phyloP scores from a whole-genome alignment of 2,113 vertebrate species.

The Forbesichthys agassizii region DNA sequence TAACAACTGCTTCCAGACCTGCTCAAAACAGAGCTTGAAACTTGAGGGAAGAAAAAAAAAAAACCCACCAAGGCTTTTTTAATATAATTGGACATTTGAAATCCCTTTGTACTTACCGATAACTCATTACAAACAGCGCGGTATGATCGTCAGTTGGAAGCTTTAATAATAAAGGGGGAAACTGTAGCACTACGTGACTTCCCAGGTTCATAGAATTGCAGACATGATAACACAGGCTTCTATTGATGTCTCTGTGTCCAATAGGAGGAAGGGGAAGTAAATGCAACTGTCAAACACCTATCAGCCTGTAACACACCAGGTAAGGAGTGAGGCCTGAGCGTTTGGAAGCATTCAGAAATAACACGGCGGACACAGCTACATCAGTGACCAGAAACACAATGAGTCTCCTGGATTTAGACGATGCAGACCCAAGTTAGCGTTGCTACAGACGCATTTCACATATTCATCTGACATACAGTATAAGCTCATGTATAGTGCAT shows the following conservation, averaged over 20 bases:
- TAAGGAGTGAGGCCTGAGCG: constrained; percentile 63
- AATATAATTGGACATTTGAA: too few species aligned
- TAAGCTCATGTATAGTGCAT: neutral
- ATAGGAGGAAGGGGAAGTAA: constrained; percentile 90
- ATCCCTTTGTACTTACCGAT: too few species aligned
- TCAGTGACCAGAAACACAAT: neutral
- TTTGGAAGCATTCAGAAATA: neutral
- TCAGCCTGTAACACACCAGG: constrained; percentile 95
- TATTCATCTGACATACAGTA: neutral
- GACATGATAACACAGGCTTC: too few species aligned
- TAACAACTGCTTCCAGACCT: too few species aligned
- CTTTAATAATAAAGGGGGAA: too few species aligned
- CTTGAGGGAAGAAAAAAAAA: too few species aligned
- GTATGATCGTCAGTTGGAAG: too few species aligned
- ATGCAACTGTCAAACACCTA: constrained; percentile 81
- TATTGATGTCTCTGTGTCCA: constrained; percentile 23
- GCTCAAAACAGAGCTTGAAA: too few species aligned
- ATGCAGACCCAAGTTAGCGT: constrained; percentile 13
- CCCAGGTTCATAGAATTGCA: too few species aligned
- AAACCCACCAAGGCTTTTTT: too few species aligned
- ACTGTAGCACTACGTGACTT: too few species aligned
- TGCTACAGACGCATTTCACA: neutral
- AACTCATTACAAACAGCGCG: too few species aligned
- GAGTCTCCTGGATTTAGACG: constrained; percentile 1
- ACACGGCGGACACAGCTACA: neutral